A percentile compares a stretch with the other conserved stretches of the same genome.
Evolutionary conservation across 2,888 invertebrate genomes (phyloP).

Genomic region (Mythimna vitellina): DNA sequence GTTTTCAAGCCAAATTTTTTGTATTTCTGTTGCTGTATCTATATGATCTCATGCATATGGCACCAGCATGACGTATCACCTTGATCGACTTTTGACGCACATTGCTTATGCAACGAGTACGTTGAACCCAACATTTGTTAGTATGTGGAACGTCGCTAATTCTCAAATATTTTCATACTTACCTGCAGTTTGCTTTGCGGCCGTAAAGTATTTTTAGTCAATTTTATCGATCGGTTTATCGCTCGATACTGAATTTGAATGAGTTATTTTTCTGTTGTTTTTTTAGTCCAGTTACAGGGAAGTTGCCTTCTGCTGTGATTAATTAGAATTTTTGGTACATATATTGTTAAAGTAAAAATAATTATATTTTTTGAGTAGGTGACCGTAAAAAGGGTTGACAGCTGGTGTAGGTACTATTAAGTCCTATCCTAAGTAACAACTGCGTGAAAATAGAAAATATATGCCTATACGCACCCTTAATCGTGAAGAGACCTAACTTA

Average conservation of each 20-base stretch:
- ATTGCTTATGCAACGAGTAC: conserved; percentile 84
- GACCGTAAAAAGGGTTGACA: too few species aligned
- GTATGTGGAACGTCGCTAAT: conserved; percentile 69
- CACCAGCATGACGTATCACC: conserved; percentile 76
- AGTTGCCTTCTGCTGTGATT: conserved; percentile 4
- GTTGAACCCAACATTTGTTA: conserved; percentile 73
- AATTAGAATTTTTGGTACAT: not conserved
- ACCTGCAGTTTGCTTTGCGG: conserved; percentile 68
- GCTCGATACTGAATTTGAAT: conserved; percentile 42
- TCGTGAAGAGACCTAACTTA: too few species aligned
- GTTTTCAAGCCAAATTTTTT: not conserved
- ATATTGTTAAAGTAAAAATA: not conserved
- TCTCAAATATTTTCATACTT: conserved; percentile 79
- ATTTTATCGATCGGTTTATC: conserved; percentile 59
- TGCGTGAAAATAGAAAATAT: too few species aligned
- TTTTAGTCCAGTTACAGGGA: conserved; percentile 30
- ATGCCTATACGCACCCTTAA: too few species aligned
- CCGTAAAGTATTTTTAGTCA: conserved; percentile 60
- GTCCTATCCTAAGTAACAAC: too few species aligned
- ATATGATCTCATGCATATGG: conserved; percentile 33
- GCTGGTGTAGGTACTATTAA: not conserved
- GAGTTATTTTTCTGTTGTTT: conserved; percentile 43
- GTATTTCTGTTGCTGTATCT: not conserved
- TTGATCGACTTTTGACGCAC: conserved; percentile 85
- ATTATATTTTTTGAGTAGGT: too few species aligned